A percentile compares a stretch with the other conserved stretches of the same genome.
These are phyloP conservation scores for Diogma glabrata DNA, from an alignment of 2,888 invertebrate genomes.

Conservation along the genomic window DNA sequence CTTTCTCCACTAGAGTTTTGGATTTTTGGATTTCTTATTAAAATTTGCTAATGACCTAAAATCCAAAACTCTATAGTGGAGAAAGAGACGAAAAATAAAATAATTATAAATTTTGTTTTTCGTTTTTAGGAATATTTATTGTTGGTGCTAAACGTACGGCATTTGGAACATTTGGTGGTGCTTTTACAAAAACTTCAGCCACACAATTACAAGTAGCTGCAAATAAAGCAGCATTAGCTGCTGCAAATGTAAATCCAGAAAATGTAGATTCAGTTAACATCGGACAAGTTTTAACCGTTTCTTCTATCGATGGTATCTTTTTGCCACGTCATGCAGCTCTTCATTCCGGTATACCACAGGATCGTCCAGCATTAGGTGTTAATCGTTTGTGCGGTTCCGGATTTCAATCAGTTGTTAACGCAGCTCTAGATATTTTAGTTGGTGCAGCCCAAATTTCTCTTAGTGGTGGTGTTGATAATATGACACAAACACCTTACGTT, in stretches of 20 bases:
- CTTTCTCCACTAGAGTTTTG: no score
- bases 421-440: slow-evolving; percentile 79
- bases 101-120: slow-evolving; percentile 8
- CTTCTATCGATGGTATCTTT: slow-evolving; percentile 74
- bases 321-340: slow-evolving; percentile 81
- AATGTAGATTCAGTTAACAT: slow-evolving; percentile 79
- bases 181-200: slow-evolving; percentile 58
- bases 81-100: no score
- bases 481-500: slow-evolving; percentile 85
- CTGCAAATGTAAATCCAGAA: slow-evolving; percentile 72
- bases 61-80: no score
- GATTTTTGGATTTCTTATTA: no score
- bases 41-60: no score
- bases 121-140: slow-evolving; percentile 64
- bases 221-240: slow-evolving; percentile 62
- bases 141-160: slow-evolving; percentile 95
- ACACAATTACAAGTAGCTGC: slow-evolving; percentile 74
- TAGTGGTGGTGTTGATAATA: slow-evolving; percentile 90
- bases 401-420: slow-evolving; percentile 87
- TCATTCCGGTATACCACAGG: slow-evolving; percentile 71
- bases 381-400: slow-evolving; percentile 96
- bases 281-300: slow-evolving; percentile 78
- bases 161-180: slow-evolving; percentile 90
- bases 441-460: slow-evolving; percentile 78
- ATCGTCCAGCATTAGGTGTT: slow-evolving; percentile 73